phyloP scores from a whole-genome alignment of 2,797 vertebrate species.

The Phataginus tetradactyla region DNA sequence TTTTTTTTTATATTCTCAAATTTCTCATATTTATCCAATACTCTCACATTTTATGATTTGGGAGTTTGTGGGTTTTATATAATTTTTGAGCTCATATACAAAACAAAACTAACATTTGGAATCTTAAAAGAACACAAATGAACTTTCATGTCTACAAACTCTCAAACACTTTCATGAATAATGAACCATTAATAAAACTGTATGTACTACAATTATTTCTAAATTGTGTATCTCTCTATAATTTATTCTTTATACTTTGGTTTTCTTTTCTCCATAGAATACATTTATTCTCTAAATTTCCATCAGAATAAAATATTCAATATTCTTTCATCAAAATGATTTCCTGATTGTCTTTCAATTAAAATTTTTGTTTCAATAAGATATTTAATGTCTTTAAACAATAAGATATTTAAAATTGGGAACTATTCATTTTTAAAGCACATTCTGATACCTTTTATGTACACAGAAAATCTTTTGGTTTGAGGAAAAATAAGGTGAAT shows the following conservation, averaged over 20 bases:
- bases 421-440: not conserved
- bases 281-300: slow-evolving; percentile 17
- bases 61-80: not conserved
- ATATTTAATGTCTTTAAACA: not conserved
- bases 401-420: not conserved
- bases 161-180: slow-evolving; percentile 3
- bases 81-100: slow-evolving; percentile 4
- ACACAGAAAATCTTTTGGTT: not conserved
- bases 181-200: slow-evolving; percentile 1
- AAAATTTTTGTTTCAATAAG: slow-evolving; percentile 1
- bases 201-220: slow-evolving; percentile 10
- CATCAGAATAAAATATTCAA: not conserved
- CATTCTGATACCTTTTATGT: not conserved
- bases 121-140: not conserved
- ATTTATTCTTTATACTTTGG: not conserved
- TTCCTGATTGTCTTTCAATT: not conserved
- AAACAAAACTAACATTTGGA: slow-evolving; percentile 10
- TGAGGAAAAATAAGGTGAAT: slow-evolving; percentile 39
- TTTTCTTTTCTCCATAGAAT: slow-evolving; percentile 12
- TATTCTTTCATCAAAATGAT: not conserved
- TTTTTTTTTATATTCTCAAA: slow-evolving; percentile 4
- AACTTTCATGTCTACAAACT: not conserved
- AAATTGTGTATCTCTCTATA: not conserved
- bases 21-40: slow-evolving; percentile 7
- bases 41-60: not conserved